Base-by-base conservation (phyloP, 2,797 vertebrate genomes). In the Harpagifer antarcticus region DNA sequence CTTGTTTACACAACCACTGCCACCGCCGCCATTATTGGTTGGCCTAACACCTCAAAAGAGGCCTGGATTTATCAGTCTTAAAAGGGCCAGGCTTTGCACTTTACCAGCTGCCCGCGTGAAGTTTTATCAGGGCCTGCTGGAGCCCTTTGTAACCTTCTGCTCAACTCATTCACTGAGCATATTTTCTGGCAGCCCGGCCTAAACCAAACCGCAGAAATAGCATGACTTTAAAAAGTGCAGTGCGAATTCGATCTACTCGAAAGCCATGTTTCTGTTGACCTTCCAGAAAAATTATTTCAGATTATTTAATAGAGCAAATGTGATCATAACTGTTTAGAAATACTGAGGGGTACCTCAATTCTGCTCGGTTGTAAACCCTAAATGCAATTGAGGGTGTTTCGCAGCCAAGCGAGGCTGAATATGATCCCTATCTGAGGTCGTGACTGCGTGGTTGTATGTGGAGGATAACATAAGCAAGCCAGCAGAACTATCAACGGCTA, bases 321-420 rank as follows among this genome's bases (percentile, higher is more conserved):
- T 57, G 89, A 92, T 92, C 86, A 88, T 81, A 78, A 84, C 78
- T 83, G 86, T 92, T 93, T 92, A 85, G 79, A 92, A 93, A 93
- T 85, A 83, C 74, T 88, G 85, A 87, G 82, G 86, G 73, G 74
- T 71, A 87, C 83, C 78, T 91, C 85, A 90, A 87, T 72, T 72
- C 81, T 45, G 68, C 78, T 78, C 31, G 71, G 71, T 74, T 80
- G 83, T 84, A 89, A 89, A 86, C 86, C 91, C 81, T 83, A 84
- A 86, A 86, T 82, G 75, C 86, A 91, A 86, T 84, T 88, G 82
- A 89, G 81, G 80, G 81, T 76, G 86, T 73, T 90, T 92, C 91
- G 85, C 87, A 92, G 89, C 82, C 88, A 85, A 89, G 89, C 62
- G 9, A 55, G 86, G 81, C 79, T 63, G 78, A 90, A 92, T 80